Base-by-base conservation (phyloP, 1,140 invertebrate species). In the Lucilia sericata region DNA sequence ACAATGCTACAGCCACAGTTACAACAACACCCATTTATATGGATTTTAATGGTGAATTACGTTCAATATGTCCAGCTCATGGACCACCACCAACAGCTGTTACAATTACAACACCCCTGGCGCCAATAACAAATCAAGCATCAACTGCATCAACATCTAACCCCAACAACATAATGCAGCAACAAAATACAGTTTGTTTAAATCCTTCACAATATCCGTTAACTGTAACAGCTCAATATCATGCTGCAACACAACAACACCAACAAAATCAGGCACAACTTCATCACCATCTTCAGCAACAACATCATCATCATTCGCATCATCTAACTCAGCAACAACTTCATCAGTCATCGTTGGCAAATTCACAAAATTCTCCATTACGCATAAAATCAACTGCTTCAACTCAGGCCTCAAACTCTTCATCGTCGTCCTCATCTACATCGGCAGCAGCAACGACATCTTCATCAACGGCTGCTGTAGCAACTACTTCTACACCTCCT, bases 11-110 rank as follows among this genome's bases (percentile, higher is more conserved):
- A 2, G 12, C 89, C 85, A 86, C 89, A 81, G 19, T n/a, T 12
- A 55, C 51, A 55, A 55, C 51, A 55, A 13, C 51, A 12, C 88
- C 89, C 81, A 87, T 91, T 85, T 90, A 88, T 85, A 87, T 91
- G 65, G 89, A 91, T 75, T 84, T 87, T 74, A 89, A 89, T 86
- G 89, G 89, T 3, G 89, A 91, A 82, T 86, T 87, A 85, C 89
- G 88, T 34, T 88, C 87, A 85, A 89, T 82, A 85, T 91, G 89
- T 83, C 89, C 89, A 25, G 88, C 89, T 74, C 89, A 91, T 86
- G 88, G 88, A 82, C 89, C 88, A 84, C 87, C 89, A 75, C 86
- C 51, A 55, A 84, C 30, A 13, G 65, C 86, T 49, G 13, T 87
- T 83, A 30, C 86, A 21, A 19, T 80, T 19, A 51, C n/a, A 34